Evolutionary conservation across 2,888 invertebrate species (phyloP).

Genomic region (Brachyptera risi): DNA sequence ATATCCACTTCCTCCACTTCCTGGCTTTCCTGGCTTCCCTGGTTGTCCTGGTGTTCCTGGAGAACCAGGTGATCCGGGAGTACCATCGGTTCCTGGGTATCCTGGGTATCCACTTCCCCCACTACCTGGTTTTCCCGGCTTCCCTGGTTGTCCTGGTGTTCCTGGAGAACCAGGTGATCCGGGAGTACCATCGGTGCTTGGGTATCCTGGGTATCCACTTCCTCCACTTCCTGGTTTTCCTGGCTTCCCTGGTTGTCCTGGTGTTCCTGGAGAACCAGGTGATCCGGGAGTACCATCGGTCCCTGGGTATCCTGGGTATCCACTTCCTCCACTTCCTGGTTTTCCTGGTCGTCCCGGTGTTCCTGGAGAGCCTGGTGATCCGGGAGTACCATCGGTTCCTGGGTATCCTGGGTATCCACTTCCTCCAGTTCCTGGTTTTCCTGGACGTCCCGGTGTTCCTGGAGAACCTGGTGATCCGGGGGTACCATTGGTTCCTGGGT

Average conservation of each 20-base stretch:
- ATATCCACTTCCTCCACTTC: slow-evolving; percentile 39
- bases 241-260: slow-evolving; percentile 43
- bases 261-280: slow-evolving; percentile 39
- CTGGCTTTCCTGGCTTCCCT: slow-evolving; percentile 36
- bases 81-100: slow-evolving; percentile 17
- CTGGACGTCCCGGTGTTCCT: slow-evolving; percentile 32
- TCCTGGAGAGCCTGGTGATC: slow-evolving; percentile 39
- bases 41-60: slow-evolving; percentile 32
- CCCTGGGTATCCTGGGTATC: slow-evolving; percentile 40
- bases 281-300: slow-evolving; percentile 34
- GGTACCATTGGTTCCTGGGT: slow-evolving; percentile 22
- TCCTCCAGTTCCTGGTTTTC: slow-evolving; percentile 24
- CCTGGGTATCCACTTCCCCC: slow-evolving; percentile 36
- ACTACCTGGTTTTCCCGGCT: slow-evolving; percentile 37
- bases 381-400: slow-evolving; percentile 24
- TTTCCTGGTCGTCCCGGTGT: slow-evolving; percentile 41
- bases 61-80: slow-evolving; percentile 26
- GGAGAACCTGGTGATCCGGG: slow-evolving; percentile 31
- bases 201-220: slow-evolving; percentile 49
- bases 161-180: slow-evolving; percentile 32
- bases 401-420: slow-evolving; percentile 39
- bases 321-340: slow-evolving; percentile 30
- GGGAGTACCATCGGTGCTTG: slow-evolving; percentile 50
- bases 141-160: slow-evolving; percentile 39
- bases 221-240: slow-evolving; percentile 33